Evolutionary conservation across 2,113 vertebrate species (phyloP).

Genomic region (Dasypus novemcinctus): DNA sequence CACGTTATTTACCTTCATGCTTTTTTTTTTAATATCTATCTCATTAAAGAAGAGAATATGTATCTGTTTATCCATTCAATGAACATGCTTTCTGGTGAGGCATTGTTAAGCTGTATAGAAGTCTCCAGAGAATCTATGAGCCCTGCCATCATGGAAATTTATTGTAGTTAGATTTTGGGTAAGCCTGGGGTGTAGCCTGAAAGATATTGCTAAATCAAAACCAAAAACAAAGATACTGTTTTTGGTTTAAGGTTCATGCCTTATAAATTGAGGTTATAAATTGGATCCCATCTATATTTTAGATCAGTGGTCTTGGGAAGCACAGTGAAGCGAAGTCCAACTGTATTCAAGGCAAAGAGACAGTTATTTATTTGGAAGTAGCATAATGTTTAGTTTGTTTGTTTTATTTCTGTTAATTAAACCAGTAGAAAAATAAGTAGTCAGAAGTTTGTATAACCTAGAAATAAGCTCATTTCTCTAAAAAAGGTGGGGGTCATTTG

Average conservation of each 20-base stretch:
- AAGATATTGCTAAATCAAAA: neutral
- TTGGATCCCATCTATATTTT: neutral
- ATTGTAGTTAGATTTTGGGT: neutral
- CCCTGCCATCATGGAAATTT: neutral
- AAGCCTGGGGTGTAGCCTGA: rapidly evolving
- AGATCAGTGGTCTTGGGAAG: neutral
- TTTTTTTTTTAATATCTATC: neutral
- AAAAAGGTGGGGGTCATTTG: rapidly evolving
- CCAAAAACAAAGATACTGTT: too few species aligned
- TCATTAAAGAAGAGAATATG: neutral
- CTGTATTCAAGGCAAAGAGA: neutral
- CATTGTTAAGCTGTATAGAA: neutral
- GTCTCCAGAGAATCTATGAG: neutral
- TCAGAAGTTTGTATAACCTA: neutral
- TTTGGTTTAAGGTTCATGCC: too few species aligned
- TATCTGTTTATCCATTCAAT: neutral
- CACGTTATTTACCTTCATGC: neutral
- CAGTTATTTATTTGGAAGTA: neutral
- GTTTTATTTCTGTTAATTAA: neutral
- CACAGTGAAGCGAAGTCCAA: neutral
- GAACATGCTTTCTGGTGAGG: neutral
- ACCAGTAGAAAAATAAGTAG: neutral
- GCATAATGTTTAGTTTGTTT: neutral
- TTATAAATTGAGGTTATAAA: too few species aligned
- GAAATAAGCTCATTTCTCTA: neutral